A percentile compares a stretch with the other conserved stretches of the same genome.
phyloP scores from a whole-genome alignment of 2,797 vertebrate species.

The Peromyscus melanophrys region DNA sequence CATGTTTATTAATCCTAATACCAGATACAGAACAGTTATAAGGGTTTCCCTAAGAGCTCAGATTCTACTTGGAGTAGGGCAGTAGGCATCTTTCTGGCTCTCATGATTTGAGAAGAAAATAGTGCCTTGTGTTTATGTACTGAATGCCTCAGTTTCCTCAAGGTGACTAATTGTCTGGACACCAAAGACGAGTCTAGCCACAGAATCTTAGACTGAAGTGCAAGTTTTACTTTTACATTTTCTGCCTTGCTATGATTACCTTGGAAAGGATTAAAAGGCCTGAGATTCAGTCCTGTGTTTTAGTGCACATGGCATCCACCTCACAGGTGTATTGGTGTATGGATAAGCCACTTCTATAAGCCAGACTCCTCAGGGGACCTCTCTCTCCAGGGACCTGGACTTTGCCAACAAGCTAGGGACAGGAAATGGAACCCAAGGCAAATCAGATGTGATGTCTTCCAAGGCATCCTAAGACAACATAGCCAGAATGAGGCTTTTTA shows the following conservation, averaged over 20 bases:
- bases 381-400: neutral
- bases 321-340: neutral
- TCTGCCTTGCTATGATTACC: neutral
- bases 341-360: neutral
- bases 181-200: constrained; percentile 16
- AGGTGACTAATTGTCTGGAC: neutral
- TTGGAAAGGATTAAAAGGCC: neutral
- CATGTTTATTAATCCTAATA: neutral
- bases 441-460: constrained; percentile 15
- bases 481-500: constrained; percentile 43
- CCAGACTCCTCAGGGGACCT: neutral
- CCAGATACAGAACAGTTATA: neutral
- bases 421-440: constrained; percentile 10
- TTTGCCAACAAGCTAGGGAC: constrained; percentile 9
- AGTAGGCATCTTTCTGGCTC: neutral
- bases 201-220: constrained; percentile 14
- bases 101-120: constrained; percentile 56
- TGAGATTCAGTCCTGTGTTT: constrained; percentile 3
- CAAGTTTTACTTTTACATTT: constrained; percentile 20
- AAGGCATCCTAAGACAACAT: neutral
- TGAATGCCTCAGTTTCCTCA: constrained; percentile 45
- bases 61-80: constrained; percentile 4
- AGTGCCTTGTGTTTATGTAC: neutral
- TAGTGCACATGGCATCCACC: neutral
- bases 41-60: neutral